These are phyloP conservation scores for Ploceus nigricollis DNA, from an alignment of 2,113 vertebrate genomes.

Conservation along the genomic window DNA sequence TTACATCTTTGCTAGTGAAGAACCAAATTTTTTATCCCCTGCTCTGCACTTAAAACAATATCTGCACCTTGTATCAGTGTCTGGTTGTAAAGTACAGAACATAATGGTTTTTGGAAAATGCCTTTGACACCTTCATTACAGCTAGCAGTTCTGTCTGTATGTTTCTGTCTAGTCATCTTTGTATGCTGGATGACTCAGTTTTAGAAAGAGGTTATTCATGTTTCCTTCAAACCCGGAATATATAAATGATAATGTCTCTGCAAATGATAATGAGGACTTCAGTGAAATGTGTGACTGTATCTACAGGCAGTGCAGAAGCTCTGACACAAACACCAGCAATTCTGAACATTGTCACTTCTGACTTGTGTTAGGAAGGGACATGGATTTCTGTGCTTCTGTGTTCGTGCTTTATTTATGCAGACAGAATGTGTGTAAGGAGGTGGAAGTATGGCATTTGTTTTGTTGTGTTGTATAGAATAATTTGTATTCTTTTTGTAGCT, in stretches of 20 bases:
- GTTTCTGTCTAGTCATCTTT: conserved; percentile 7
- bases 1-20: not conserved
- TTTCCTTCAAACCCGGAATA: not conserved
- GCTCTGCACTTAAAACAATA: not conserved
- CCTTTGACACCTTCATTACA: not conserved
- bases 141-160: not conserved
- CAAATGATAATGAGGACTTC: not conserved
- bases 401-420: not conserved
- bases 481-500: conserved; percentile 72
- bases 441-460: not conserved
- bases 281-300: not conserved
- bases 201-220: not conserved
- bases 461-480: not conserved
- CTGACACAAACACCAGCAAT: not conserved
- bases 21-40: not conserved
- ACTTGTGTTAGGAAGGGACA: not conserved
- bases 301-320: not conserved
- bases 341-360: not conserved
- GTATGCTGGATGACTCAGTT: not conserved
- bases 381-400: not conserved
- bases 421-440: not conserved
- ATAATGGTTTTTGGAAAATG: not conserved
- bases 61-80: not conserved
- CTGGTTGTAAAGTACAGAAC: not conserved
- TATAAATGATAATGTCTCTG: not conserved